Conservation (phyloP, 2,888 invertebrate species). For the Mimas tiliae region DNA sequence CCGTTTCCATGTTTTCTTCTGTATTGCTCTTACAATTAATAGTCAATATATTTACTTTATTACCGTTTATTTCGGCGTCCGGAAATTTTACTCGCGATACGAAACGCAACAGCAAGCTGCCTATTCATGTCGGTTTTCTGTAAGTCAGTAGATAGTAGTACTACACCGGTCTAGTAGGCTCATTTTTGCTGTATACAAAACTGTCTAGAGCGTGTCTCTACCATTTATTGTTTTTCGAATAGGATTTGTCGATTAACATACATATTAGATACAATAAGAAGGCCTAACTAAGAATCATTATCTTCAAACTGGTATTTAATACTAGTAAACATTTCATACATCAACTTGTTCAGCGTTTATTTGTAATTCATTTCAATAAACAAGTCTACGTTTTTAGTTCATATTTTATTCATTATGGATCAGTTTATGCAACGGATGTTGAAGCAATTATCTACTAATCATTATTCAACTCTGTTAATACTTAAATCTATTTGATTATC, state of each 20-base stretch:
- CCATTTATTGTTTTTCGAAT: no score
- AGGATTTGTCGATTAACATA: background rate
- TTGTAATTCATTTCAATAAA: background rate
- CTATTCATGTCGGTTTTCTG: no score
- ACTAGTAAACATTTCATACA: background rate
- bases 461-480: constrained; percentile 2
- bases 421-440: background rate
- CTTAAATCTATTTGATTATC: background rate
- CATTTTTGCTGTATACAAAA: no score
- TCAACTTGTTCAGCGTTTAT: background rate
- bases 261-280: background rate
- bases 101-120: no score
- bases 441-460: background rate
- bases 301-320: background rate
- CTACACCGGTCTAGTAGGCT: no score
- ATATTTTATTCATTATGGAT: constrained; percentile 9
- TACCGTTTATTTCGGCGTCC: no score
- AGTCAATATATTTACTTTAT: background rate
- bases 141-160: no score
- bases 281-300: background rate
- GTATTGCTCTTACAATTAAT: constrained; percentile 30
- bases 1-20: constrained; percentile 59
- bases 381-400: no score
- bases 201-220: no score
- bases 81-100: no score